Base-by-base conservation (phyloP, 2,888 invertebrate species). In the Odontothrips loti region DNA sequence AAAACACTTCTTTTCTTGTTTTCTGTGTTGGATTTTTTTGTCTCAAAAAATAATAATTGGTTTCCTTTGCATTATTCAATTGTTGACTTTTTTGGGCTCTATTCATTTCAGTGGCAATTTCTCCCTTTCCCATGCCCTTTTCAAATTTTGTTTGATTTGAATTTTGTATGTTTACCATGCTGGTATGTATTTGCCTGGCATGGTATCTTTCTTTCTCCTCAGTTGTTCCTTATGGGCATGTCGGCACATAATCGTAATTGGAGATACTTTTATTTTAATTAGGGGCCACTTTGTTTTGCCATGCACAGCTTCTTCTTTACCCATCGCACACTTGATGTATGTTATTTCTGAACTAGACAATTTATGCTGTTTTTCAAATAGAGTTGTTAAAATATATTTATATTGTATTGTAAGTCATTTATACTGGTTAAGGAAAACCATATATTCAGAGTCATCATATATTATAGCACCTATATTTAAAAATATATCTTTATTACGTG, bases 371-470 rank as follows among this genome's bases (percentile, higher is more conserved):
- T 75, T 23, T 27, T 75, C 12, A 75, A 23, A 75, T 75, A 27
- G n/a, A 58, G 58, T 27, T 75, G 68, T 75, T 75, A 75, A 27
- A n/a, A 75, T 75, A 75, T 75, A 75, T 75, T 75, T 75, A 75
- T 75, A 75, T 75, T 27, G 68, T 75, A 75, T 27, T 75, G 12
- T 75, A 75, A 75, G 27, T 23, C 23, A 75, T 75, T 12, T 75
- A 10, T 12, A 75, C n/a, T 58, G 23, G 11, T 75, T 75, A 23
- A 75, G 68, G 68, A 27, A 27, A 75, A 27, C 34, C 34, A 43
- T 27, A 27, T 75, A 75, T 75, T 27, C 23, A 75, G 23, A 75
- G 68, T 75, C 68, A 75, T 75, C 68, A 75, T 75, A 75, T 27
- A 75, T 27, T 75, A 27, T 75, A 75, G 68, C 68, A 75, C 68